A percentile compares a stretch with the other conserved stretches of the same genome.
Conservation (phyloP, 2,797 vertebrate species). For the Prunella strophiata region DNA sequence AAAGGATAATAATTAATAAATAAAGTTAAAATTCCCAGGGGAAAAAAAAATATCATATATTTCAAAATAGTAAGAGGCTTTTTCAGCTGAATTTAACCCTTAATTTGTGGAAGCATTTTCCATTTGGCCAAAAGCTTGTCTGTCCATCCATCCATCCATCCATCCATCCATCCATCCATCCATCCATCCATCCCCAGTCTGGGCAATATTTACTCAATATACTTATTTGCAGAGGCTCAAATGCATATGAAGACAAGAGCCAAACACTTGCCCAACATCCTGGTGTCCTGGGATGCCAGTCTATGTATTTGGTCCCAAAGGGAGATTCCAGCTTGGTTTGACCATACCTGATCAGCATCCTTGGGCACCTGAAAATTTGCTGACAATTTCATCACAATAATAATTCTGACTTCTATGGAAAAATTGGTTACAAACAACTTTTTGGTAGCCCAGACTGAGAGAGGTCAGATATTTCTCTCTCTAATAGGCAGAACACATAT, state of each 20-base stretch:
- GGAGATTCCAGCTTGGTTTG: not conserved
- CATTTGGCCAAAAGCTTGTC: not conserved
- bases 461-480: not conserved
- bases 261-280: not conserved
- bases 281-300: not conserved
- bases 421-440: not conserved
- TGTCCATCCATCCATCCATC: not conserved
- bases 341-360: not conserved
- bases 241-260: not conserved
- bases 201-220: not conserved
- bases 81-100: not conserved
- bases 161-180: no score
- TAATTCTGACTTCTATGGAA: not conserved
- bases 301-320: not conserved
- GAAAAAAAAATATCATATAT: accelerated
- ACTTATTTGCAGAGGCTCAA: not conserved
- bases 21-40: not conserved
- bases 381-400: not conserved
- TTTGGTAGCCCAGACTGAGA: not conserved
- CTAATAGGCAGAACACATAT: not conserved
- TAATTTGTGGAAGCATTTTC: not conserved
- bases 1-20: no score
- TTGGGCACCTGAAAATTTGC: not conserved
- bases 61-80: not conserved
- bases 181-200: not conserved